These are phyloP conservation scores for Hiodon alosoides DNA, from an alignment of 2,113 vertebrate species.

Conservation along the genomic window DNA sequence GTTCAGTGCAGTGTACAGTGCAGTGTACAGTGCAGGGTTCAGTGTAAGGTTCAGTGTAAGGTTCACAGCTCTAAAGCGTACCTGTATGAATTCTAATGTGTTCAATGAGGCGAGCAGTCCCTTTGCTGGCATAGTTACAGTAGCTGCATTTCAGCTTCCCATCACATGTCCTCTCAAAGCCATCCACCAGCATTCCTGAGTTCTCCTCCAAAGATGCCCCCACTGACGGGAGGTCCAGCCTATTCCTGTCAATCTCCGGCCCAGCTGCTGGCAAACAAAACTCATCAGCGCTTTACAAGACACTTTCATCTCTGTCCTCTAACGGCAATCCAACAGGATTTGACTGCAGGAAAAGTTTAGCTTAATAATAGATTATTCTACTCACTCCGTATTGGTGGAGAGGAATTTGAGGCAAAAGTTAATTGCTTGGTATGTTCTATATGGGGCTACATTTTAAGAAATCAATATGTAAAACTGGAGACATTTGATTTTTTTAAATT, in stretches of 20 bases:
- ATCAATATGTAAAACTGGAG: too few species aligned
- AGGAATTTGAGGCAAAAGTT: background rate
- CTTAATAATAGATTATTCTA: constrained; percentile 5
- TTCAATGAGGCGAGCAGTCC: constrained; percentile 92
- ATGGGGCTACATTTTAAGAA: too few species aligned
- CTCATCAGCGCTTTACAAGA: constrained; percentile 23
- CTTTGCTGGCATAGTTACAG: constrained; percentile 97
- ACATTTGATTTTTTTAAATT: too few species aligned
- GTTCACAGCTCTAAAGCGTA: too few species aligned
- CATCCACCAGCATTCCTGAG: constrained; percentile 93
- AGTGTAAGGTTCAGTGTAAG: too few species aligned
- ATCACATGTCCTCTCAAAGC: constrained; percentile 95
- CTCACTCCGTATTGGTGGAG: background rate
- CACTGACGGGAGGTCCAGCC: constrained; percentile 88
- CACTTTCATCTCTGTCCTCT: constrained; percentile 24
- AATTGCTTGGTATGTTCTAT: too few species aligned
- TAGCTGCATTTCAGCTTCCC: constrained; percentile 96
- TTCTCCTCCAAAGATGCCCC: constrained; percentile 93
- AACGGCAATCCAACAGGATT: constrained; percentile 18
- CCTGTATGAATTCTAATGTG: constrained; percentile 95
- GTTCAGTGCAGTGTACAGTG: too few species aligned
- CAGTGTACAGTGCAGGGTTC: too few species aligned
- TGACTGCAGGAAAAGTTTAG: constrained; percentile 1
- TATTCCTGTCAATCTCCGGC: constrained; percentile 82
- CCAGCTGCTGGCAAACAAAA: constrained; percentile 62